Base-by-base conservation (phyloP, 2,888 invertebrate species). In the Automeris io region DNA sequence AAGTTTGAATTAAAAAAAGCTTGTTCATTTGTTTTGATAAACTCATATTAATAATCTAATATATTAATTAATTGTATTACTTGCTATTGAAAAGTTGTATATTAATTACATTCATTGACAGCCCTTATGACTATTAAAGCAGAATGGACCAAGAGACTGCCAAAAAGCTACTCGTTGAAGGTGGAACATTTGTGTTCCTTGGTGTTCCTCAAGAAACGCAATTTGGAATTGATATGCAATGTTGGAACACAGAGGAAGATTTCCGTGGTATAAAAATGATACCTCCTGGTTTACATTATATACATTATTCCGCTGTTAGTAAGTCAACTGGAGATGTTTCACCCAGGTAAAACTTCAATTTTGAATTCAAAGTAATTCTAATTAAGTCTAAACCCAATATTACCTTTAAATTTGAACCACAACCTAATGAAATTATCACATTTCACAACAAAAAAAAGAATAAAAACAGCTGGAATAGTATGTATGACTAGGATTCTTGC, bases 191-290 rank as follows among this genome's bases (percentile, higher is more conserved):
- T 37, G 88, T 98, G 31, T 90, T 98, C 42, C 88, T 97, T 2
- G 91, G 95, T 43, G 94, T 98, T 23, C 98, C 98, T 0, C 83
- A 89, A 48, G 96, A 95, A 39, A 96, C 97, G 0, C 97, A 98
- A 78, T 95, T 99, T 78, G 99, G 99, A n/a, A 95, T 98, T 46
- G 99, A 99, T 75, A 82, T 86, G 83, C 71, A 83, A 56, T 83
- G 85, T 57, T 98, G 98, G 94, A 93, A 92, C 47, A 94, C 95
- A 0, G 97, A 95, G 2, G 93, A 95, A 40, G 94, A 94, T 66
- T 99, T 99, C 74, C 90, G 91, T 58, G 99, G 99, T 1, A 91
- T 99, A 18, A 99, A 99, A 88, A 98, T 99, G 98, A 98, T 99
- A 57, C 99, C 99, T 0, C 96, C 97, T 1, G 99, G 99, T 4